phyloP scores from a whole-genome alignment of 2,888 invertebrate species.

The Apomyelois bistriatella region DNA sequence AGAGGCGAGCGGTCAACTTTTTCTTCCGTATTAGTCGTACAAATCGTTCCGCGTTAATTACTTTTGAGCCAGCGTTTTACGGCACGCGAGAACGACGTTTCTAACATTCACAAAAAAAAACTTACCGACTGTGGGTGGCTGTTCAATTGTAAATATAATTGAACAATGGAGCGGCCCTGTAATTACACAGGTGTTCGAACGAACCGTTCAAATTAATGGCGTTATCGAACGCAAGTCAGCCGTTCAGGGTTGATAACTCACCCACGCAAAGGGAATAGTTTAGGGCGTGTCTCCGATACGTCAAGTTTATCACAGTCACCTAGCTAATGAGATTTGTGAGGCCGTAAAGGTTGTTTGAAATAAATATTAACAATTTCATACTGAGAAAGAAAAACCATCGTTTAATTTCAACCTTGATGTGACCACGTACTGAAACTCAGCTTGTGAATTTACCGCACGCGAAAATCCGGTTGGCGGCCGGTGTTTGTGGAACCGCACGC shows the following conservation, averaged over 20 bases:
- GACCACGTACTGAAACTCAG: constrained; percentile 18
- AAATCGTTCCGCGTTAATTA: constrained; percentile 56
- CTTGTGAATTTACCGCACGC: constrained; percentile 23
- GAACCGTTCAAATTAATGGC: constrained; percentile 46
- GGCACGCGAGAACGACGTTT: constrained; percentile 52
- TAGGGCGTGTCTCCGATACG: constrained; percentile 16
- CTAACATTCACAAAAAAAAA: constrained; percentile 39
- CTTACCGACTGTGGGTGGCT: constrained; percentile 38
- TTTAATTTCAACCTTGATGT: constrained; percentile 4
- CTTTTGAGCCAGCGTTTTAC: constrained; percentile 44
- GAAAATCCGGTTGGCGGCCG: constrained; percentile 28
- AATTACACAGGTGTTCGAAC: constrained; percentile 45
- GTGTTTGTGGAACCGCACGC: constrained; percentile 28
- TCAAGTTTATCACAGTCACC: constrained; percentile 1
- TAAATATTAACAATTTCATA: neutral
- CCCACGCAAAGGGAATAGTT: constrained; percentile 25
- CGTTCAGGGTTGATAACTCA: constrained; percentile 22
- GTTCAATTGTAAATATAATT: constrained; percentile 54
- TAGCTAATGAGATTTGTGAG: constrained; percentile 4
- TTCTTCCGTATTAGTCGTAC: constrained; percentile 45
- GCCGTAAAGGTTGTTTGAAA: neutral
- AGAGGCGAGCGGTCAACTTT: constrained; percentile 39
- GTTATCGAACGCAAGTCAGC: constrained; percentile 38
- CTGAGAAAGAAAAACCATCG: neutral
- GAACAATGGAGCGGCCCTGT: constrained; percentile 42